These are phyloP conservation scores for Gadus chalcogrammus DNA, from an alignment of 2,113 vertebrate species.

Conservation along the genomic window DNA sequence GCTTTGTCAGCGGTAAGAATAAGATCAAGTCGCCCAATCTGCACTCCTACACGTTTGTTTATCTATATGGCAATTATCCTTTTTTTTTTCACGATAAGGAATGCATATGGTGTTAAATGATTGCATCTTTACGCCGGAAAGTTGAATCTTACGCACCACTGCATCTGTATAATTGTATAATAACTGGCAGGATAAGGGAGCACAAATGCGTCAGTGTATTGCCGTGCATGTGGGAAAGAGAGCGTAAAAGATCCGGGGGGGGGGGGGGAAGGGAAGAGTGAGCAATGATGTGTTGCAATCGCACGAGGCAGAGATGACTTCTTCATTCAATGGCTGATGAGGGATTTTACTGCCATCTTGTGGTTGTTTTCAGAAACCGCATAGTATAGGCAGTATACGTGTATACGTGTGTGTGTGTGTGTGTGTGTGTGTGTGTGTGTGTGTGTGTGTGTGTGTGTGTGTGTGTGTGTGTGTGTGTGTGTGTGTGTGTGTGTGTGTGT, in stretches of 20 bases:
- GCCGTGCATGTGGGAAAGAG: constrained; percentile 8
- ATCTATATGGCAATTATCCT: not conserved
- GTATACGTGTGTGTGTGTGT: no score
- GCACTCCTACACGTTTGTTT: not conserved
- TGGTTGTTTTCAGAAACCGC: constrained; percentile 39
- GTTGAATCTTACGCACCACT: not conserved
- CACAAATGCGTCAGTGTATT: constrained; percentile 8
- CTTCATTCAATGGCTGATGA: constrained; percentile 16
- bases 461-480: no score
- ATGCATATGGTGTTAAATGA: not conserved
- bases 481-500: no score
- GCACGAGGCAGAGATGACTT: constrained; percentile 1
- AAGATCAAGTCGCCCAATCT: no score
- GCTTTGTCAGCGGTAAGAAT: no score
- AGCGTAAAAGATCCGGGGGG: not conserved
- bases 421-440: no score
- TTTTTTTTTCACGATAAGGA: not conserved
- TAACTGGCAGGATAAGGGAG: constrained; percentile 10
- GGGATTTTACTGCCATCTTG: constrained; percentile 63
- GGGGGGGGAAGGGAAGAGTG: constrained; percentile 6
- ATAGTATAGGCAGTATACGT: no score
- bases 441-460: no score
- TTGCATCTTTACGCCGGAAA: not conserved
- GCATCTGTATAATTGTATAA: not conserved
- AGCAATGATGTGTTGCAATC: constrained; percentile 19